Base-by-base conservation (phyloP, 2,888 invertebrate species). In the Agapetus fuscipes region DNA sequence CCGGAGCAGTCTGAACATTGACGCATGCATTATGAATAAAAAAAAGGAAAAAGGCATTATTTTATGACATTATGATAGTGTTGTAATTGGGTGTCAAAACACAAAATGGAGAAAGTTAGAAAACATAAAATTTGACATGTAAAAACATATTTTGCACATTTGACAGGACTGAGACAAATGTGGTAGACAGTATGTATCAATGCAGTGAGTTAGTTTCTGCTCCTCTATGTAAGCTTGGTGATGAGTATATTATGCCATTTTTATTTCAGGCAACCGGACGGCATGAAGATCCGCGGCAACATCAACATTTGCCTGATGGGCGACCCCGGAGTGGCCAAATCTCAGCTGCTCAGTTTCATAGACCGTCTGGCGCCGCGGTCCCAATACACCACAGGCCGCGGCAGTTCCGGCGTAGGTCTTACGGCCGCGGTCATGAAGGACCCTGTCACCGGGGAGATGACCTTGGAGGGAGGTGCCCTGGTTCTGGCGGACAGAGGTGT, bases 251-350 rank as follows among this genome's bases (percentile, higher is more conserved):
- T n/a, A n/a, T n/a, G n/a, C n/a, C n/a, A n/a, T n/a, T n/a, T n/a
- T n/a, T n/a, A n/a, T 32, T 20, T 2, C 43, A 73, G 74, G 41
- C 72, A 82, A 32, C 91, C 93, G 0, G 86, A 89, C 50, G 97
- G 96, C 45, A 95, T 97, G 87, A 96, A 94, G 70, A 98, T 98
- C 55, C 81, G 98, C 60, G 87, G 89, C 43, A 89, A 83, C 57
- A 94, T 99, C 50, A 98, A 99, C 63, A 89, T 99, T 49, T 95
- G 97, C 55, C 67, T 99, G 53, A 98, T 99, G 97, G 98, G 98
- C 28, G 98, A 99, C 72, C 98, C 98, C 15, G 98, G 98, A 54
- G 98, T 99, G 39, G 98, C 98, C 38, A 99, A 99, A 69, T 95
- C 95, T 0, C 98, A 99, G 66, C 69, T 99, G 41, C 72, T 99